Percentiles rank a stretch among this genome's conserved stretches.
Evolutionary conservation across 2,113 vertebrate genomes (phyloP).

Genomic region (Pseudorhombus dupliciocellatus): DNA sequence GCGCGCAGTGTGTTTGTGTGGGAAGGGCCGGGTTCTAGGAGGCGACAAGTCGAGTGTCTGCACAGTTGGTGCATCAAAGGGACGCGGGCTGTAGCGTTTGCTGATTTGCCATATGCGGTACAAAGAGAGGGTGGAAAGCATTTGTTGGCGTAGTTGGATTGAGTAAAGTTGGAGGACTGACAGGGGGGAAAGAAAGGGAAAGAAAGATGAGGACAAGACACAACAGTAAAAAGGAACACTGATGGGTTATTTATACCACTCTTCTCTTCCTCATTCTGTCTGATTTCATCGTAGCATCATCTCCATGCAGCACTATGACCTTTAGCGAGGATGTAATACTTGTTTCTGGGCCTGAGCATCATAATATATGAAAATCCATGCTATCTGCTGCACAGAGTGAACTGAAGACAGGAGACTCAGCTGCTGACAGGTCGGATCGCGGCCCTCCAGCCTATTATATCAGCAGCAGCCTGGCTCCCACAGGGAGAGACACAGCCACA

Average conservation of each 20-base stretch:
- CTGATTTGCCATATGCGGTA: slow-evolving; percentile 17
- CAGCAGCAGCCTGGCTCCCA: slow-evolving; percentile 31
- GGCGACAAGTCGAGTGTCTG: slow-evolving; percentile 5
- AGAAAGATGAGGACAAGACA: not conserved
- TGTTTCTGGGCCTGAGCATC: slow-evolving; percentile 38
- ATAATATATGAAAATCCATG: slow-evolving; percentile 70
- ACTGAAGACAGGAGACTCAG: slow-evolving; percentile 29
- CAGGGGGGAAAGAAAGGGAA: not conserved
- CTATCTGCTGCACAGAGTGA: slow-evolving; percentile 39
- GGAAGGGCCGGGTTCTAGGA: slow-evolving; percentile 31
- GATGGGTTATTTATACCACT: slow-evolving; percentile 52
- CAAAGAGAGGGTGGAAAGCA: not conserved
- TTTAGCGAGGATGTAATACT: slow-evolving; percentile 63
- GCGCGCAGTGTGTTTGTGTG: slow-evolving; percentile 61
- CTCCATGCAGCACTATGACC: slow-evolving; percentile 53
- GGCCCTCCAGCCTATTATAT: slow-evolving; percentile 39
- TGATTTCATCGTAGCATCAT: slow-evolving; percentile 41
- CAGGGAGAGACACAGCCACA: slow-evolving; percentile 8
- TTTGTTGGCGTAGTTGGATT: slow-evolving; percentile 7
- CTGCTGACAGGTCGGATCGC: slow-evolving; percentile 52
- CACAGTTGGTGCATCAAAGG: slow-evolving; percentile 45
- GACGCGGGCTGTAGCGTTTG: slow-evolving; percentile 17
- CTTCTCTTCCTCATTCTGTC: slow-evolving; percentile 3
- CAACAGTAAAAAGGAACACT: slow-evolving; percentile 25
- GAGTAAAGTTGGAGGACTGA: slow-evolving; percentile 2